These are phyloP conservation scores for Nasua narica DNA, from an alignment of 2,797 vertebrate species.

Conservation along the genomic window DNA sequence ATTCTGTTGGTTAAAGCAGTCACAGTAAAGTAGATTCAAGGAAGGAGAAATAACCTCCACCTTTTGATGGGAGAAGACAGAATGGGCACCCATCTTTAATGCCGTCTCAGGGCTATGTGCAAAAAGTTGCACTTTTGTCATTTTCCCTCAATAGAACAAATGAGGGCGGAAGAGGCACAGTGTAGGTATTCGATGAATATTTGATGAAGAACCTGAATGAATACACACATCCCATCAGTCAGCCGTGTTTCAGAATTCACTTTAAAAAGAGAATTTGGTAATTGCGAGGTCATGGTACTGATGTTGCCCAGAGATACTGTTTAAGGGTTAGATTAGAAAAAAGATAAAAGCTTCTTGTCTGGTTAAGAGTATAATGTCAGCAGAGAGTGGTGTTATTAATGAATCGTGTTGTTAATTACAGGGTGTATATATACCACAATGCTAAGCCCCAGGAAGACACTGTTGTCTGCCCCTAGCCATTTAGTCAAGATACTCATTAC, in stretches of 20 bases:
- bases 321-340: background rate
- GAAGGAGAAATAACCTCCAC: background rate
- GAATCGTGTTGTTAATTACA: constrained; percentile 29
- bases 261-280: background rate
- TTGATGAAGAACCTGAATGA: background rate
- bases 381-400: constrained; percentile 3
- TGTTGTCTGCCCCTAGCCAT: background rate
- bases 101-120: background rate
- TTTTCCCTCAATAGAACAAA: background rate
- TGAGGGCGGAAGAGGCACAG: background rate
- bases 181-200: background rate
- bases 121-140: background rate
- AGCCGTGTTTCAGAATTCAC: background rate
- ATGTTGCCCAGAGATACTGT: background rate
- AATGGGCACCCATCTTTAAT: background rate
- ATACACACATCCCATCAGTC: background rate
- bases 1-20: background rate
- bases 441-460: background rate
- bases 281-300: background rate
- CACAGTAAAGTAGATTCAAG: background rate
- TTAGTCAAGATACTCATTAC: background rate
- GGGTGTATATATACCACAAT: background rate
- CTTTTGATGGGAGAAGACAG: background rate
- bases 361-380: background rate
- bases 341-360: background rate